Evolutionary conservation across 2,113 vertebrate species (phyloP).

Genomic region (Thalassoma bifasciatum): DNA sequence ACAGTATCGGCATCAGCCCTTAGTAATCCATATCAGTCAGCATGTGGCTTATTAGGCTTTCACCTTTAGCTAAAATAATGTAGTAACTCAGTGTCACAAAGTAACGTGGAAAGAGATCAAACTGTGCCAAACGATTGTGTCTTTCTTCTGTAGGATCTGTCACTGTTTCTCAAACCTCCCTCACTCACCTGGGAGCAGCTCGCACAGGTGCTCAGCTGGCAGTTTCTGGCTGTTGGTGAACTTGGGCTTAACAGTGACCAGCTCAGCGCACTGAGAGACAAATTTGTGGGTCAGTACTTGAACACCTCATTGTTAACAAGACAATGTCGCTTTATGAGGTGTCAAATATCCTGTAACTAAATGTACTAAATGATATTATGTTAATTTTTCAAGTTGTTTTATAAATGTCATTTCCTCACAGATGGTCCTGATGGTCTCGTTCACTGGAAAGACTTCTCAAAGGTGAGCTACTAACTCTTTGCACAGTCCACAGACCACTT

Average conservation of each 20-base stretch:
- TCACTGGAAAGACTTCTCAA: conserved; percentile 91
- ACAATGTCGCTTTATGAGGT: no score
- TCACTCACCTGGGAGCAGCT: conserved; percentile 88
- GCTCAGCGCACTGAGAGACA: conserved; percentile 81
- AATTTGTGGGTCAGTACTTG: conserved; percentile 75
- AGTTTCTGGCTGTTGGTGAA: conserved; percentile 91
- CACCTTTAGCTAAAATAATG: no score
- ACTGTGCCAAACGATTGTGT: neutral
- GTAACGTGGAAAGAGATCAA: no score
- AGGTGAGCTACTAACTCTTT: conserved; percentile 77
- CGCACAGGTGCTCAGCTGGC: conserved; percentile 92
- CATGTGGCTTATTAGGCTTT: no score
- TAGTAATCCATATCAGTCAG: no score
- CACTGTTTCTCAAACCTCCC: conserved; percentile 89
- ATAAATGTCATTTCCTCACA: conserved; percentile 6
- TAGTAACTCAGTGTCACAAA: no score
- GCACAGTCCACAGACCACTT: neutral
- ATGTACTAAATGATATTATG: no score
- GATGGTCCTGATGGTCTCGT: conserved; percentile 81
- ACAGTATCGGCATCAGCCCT: no score
- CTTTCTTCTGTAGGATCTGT: conserved; percentile 84
- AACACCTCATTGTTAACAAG: no score
- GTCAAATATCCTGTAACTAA: no score
- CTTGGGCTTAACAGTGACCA: conserved; percentile 89
- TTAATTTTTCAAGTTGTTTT: neutral